Conservation (phyloP, 2,888 invertebrate genomes). For the Tenthredo scrophulariae region DNA sequence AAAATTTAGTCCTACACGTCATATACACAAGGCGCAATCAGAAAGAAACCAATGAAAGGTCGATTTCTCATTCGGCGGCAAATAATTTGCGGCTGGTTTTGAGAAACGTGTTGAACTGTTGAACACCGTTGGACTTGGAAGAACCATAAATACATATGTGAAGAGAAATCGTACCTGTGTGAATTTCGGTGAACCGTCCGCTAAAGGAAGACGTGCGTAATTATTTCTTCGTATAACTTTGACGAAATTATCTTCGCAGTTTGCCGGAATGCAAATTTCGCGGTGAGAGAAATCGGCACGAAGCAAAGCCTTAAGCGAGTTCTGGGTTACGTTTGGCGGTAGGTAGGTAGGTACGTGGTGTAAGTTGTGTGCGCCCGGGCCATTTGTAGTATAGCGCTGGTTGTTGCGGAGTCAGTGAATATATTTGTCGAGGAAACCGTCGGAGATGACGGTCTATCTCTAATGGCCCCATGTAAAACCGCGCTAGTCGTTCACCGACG, state of each 20-base stretch:
- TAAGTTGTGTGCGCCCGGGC: not conserved
- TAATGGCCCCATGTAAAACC: not conserved
- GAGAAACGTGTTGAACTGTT: not conserved
- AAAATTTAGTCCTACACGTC: not conserved
- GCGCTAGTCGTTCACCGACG: not conserved
- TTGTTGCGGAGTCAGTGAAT: conserved; percentile 23
- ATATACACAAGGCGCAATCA: not conserved
- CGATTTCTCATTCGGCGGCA: not conserved
- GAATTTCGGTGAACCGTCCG: not conserved
- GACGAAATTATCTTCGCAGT: not conserved
- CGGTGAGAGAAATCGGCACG: conserved; percentile 23
- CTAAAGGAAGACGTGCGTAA: not conserved
- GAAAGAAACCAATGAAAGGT: not conserved
- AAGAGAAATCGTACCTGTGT: not conserved
- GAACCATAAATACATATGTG: not conserved
- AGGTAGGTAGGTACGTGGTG: not conserved
- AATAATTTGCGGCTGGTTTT: not conserved
- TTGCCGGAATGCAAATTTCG: conserved; percentile 4
- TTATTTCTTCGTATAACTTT: not conserved
- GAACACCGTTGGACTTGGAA: not conserved
- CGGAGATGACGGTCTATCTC: not conserved
- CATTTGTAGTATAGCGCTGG: not conserved
- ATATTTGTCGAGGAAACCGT: conserved; percentile 16
- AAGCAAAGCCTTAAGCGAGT: not conserved
- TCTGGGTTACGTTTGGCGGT: not conserved